Evolutionary conservation across 2,888 invertebrate genomes (phyloP).

Genomic region (Hybos culiciformis): DNA sequence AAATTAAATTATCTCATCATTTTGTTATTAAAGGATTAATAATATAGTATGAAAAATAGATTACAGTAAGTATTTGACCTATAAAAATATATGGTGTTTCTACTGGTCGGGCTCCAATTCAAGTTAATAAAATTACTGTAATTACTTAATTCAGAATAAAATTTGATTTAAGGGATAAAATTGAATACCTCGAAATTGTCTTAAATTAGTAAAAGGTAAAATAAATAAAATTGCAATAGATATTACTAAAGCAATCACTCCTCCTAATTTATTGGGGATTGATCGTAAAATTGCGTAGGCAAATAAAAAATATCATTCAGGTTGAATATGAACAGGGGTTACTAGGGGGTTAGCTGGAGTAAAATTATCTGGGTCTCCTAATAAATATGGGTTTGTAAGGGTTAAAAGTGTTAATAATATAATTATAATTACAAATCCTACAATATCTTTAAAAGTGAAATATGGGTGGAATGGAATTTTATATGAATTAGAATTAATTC

Average conservation of each 20-base stretch:
- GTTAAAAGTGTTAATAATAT: constrained; percentile 40
- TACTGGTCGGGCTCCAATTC: constrained; percentile 55
- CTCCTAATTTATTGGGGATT: constrained; percentile 66
- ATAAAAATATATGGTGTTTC: constrained; percentile 49
- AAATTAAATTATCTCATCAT: constrained; percentile 45
- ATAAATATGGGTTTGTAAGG: constrained; percentile 42
- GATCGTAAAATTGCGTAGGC: constrained; percentile 69
- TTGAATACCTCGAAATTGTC: constrained; percentile 44
- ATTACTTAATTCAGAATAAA: constrained; percentile 42
- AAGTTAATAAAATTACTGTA: constrained; percentile 49
- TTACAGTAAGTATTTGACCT: constrained; percentile 45
- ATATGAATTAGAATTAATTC: constrained; percentile 47
- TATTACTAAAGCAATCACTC: constrained; percentile 40
- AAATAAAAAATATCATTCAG: constrained; percentile 75
- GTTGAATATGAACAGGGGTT: constrained; percentile 64
- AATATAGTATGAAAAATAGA: constrained; percentile 46
- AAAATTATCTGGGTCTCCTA: constrained; percentile 63
- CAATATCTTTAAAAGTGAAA: constrained; percentile 49
- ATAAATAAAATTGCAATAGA: constrained; percentile 54
- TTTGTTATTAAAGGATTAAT: constrained; percentile 39
- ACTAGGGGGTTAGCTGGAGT: constrained; percentile 38
- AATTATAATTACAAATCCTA: constrained; percentile 45
- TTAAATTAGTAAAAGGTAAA: constrained; percentile 42
- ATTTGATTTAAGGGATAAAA: constrained; percentile 49
- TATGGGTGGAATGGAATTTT: constrained; percentile 58